Percentiles rank a stretch among this genome's conserved stretches.
phyloP scores from a whole-genome alignment of 35 echinoderm and acorn worm genomes.

The Amphiura filiformis region DNA sequence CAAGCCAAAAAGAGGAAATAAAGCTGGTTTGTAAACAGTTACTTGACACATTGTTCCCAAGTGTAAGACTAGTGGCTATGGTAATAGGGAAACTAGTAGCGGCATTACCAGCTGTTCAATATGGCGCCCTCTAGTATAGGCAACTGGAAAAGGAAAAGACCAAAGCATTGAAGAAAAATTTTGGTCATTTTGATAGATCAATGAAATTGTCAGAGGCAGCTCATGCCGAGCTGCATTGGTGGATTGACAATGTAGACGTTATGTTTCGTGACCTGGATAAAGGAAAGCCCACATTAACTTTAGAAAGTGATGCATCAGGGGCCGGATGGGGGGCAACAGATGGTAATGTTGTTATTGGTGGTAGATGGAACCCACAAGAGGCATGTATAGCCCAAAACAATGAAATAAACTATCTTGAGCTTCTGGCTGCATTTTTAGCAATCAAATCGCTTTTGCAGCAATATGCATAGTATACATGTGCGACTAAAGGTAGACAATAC shows the following conservation, averaged over 20 bases:
- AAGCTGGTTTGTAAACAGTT: too few species aligned
- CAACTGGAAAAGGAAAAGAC: constrained; percentile 59
- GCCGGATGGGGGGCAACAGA: constrained; percentile 67
- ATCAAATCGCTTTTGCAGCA: constrained; percentile 56
- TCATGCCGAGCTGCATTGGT: constrained; percentile 48
- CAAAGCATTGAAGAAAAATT: constrained; percentile 34
- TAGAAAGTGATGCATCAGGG: constrained; percentile 51
- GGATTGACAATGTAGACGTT: constrained; percentile 42
- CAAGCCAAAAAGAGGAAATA: too few species aligned
- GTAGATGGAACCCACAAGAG: constrained; percentile 55
- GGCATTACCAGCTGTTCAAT: constrained; percentile 69
- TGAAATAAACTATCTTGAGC: constrained; percentile 55
- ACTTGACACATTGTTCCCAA: not conserved
- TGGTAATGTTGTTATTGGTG: constrained; percentile 21
- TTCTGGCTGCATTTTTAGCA: constrained; percentile 31
- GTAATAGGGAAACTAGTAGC: constrained; percentile 69
- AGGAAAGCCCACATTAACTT: constrained; percentile 27
- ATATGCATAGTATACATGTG: too few species aligned
- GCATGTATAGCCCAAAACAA: not conserved
- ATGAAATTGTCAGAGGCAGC: constrained; percentile 42
- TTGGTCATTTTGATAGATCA: constrained; percentile 64
- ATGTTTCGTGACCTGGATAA: not conserved
- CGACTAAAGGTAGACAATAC: too few species aligned
- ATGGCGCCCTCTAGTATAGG: constrained; percentile 70
- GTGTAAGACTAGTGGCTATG: constrained; percentile 52